Percentiles rank a stretch among this genome's conserved stretches.
Evolutionary conservation across 1,140 invertebrate genomes (phyloP).

Genomic region (Maniola jurtina): DNA sequence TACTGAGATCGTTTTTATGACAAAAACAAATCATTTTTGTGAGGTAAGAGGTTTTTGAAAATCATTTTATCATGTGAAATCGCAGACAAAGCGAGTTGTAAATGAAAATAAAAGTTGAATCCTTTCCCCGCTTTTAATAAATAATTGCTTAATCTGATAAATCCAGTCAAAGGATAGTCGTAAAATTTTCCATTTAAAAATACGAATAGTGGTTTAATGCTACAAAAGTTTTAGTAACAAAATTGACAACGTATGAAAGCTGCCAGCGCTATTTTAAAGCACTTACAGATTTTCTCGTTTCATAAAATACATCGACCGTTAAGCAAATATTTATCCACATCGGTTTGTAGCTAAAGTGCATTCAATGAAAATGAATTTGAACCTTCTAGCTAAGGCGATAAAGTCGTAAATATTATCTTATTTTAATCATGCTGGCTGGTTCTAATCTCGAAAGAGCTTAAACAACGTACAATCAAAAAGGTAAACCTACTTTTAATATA

Average conservation of each 20-base stretch:
- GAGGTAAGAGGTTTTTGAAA: too few species aligned
- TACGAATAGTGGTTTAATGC: neutral
- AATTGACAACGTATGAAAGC: slow-evolving; percentile 2
- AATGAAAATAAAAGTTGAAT: too few species aligned
- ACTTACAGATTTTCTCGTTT: slow-evolving; percentile 7
- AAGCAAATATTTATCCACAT: slow-evolving; percentile 5
- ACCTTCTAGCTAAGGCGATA: neutral
- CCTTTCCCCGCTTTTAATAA: too few species aligned
- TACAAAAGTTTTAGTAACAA: neutral
- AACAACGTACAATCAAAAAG: neutral
- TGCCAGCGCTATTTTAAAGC: slow-evolving; percentile 5
- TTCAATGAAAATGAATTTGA: neutral
- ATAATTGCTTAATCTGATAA: too few species aligned
- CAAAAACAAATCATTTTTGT: too few species aligned
- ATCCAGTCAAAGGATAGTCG: too few species aligned
- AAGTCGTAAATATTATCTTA: neutral
- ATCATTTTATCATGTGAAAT: too few species aligned
- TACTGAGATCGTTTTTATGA: too few species aligned
- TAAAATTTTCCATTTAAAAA: neutral
- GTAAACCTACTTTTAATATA: neutral
- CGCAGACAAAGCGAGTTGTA: too few species aligned
- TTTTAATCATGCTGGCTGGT: neutral
- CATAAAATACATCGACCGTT: slow-evolving; percentile 9
- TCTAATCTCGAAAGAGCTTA: neutral
- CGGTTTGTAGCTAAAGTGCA: slow-evolving; percentile 2